These are phyloP conservation scores for Pseudochirops cupreus DNA, from an alignment of 2,797 vertebrate genomes.

Conservation along the genomic window DNA sequence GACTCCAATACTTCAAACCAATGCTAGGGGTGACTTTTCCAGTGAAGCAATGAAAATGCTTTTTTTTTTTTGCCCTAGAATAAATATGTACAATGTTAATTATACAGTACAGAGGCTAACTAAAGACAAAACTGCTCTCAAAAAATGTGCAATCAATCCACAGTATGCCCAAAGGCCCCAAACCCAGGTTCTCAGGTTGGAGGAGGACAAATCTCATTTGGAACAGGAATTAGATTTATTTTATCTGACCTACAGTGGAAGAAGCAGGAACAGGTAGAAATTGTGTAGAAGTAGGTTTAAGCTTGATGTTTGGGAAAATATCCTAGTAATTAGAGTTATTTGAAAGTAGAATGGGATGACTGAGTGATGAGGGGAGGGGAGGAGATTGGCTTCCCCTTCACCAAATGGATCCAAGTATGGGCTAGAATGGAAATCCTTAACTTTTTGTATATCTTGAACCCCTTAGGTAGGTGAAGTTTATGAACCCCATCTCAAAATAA, in stretches of 20 bases:
- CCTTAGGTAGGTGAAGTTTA: neutral
- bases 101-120: neutral
- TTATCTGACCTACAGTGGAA: neutral
- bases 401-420: neutral
- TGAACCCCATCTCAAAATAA: neutral
- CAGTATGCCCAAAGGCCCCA: neutral
- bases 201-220: neutral
- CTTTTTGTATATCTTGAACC: neutral
- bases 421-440: neutral
- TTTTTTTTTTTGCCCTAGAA: neutral
- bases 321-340: neutral
- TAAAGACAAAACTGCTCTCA: neutral
- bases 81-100: neutral
- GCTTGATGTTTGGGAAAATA: neutral
- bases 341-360: neutral
- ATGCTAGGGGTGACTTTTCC: neutral
- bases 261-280: neutral
- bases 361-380: accelerated
- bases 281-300: neutral
- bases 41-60: neutral
- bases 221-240: neutral
- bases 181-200: neutral
- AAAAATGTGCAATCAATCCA: neutral
- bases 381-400: neutral
- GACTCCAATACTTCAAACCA: neutral